A percentile compares a stretch with the other conserved stretches of the same genome.
phyloP scores from a whole-genome alignment of 2,888 invertebrate species.

The Tanytarsus gracilentus region DNA sequence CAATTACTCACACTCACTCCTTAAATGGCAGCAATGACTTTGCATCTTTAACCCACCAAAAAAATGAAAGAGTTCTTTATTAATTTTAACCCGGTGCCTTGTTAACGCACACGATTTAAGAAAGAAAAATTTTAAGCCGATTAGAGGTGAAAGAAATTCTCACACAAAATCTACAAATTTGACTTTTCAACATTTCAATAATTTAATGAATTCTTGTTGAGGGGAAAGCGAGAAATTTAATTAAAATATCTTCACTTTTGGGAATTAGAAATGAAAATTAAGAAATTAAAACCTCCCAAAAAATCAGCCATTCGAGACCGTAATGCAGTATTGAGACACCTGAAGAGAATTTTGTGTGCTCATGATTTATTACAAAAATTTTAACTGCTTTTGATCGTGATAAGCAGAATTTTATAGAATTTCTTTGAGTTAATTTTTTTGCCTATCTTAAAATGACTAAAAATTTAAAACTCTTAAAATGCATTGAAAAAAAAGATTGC shows the following conservation, averaged over 20 bases:
- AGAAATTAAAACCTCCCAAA: too few relatives aligned
- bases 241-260: slow-evolving; percentile 3
- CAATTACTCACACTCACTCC: slow-evolving; percentile 10
- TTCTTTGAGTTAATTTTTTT: too few relatives aligned
- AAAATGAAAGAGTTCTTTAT: too few relatives aligned
- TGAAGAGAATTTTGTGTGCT: too few relatives aligned
- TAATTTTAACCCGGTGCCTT: neutral
- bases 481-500: slow-evolving; percentile 1
- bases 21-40: slow-evolving; percentile 17
- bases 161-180: slow-evolving; percentile 8
- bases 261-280: slow-evolving; percentile 18
- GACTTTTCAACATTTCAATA: neutral
- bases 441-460: too few relatives aligned
- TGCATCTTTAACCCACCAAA: too few relatives aligned
- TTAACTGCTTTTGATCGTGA: too few relatives aligned
- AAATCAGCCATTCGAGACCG: too few relatives aligned
- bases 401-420: too few relatives aligned
- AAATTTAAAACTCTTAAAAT: neutral
- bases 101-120: slow-evolving; percentile 17
- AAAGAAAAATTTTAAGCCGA: slow-evolving; percentile 20
- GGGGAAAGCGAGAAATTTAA: slow-evolving; percentile 18
- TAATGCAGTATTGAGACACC: too few relatives aligned
- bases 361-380: too few relatives aligned
- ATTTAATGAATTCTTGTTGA: slow-evolving; percentile 5
- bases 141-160: neutral